A percentile compares a stretch with the other conserved stretches of the same genome.
These are phyloP conservation scores for Drosophila dives DNA, from an alignment of 2,888 invertebrate genomes.

Conservation along the genomic window DNA sequence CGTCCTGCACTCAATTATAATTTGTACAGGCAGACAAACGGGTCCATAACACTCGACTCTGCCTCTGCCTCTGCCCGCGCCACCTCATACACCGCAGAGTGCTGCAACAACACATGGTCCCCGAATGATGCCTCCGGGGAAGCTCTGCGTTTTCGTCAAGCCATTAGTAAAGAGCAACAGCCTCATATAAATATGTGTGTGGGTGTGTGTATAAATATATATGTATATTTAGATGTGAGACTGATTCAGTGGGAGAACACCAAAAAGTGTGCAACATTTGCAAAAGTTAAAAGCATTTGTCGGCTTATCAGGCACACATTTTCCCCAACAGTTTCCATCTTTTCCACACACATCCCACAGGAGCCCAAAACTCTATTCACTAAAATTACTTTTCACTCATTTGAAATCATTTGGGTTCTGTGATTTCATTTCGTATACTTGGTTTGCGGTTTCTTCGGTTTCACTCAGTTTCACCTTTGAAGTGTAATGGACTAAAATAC, in stretches of 20 bases:
- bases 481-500: conserved; percentile 14
- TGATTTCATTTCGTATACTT: conserved; percentile 34
- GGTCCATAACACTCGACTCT: conserved; percentile 22
- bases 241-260: conserved; percentile 23
- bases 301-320: conserved; percentile 43
- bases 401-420: conserved; percentile 49
- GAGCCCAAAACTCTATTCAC: conserved; percentile 29
- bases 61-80: not conserved
- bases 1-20: conserved; percentile 75
- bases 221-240: conserved; percentile 6
- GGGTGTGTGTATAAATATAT: conserved; percentile 6
- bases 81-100: not conserved
- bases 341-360: conserved; percentile 8
- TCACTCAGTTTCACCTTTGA: conserved; percentile 4
- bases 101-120: conserved; percentile 5
- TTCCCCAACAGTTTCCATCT: not conserved
- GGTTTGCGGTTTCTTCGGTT: conserved; percentile 35
- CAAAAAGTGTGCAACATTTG: conserved; percentile 70
- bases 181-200: conserved; percentile 42
- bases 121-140: conserved; percentile 45
- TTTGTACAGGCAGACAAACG: conserved; percentile 69
- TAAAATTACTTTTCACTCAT: conserved; percentile 39
- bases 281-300: conserved; percentile 73
- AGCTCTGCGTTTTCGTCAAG: conserved; percentile 45
- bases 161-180: conserved; percentile 70